A percentile compares a stretch with the other conserved stretches of the same genome.
Conservation (phyloP, 2,888 invertebrate genomes). For the Thyatira batis region DNA sequence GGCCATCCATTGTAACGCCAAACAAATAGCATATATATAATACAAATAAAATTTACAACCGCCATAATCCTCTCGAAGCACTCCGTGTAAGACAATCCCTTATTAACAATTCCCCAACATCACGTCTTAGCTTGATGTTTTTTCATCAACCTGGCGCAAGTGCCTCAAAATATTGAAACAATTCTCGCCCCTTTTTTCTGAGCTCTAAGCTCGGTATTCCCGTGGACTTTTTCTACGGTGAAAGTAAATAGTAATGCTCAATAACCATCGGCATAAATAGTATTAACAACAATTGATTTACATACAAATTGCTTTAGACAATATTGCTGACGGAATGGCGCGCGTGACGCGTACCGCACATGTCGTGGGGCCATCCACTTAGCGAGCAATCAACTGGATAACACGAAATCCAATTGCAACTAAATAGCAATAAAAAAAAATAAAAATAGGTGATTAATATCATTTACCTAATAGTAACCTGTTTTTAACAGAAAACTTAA, state of each 20-base stretch:
- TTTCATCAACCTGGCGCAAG: conserved; percentile 54
- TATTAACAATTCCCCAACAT: conserved; percentile 74
- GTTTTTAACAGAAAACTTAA: too few species aligned
- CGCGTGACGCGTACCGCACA: conserved; percentile 72
- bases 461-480: too few species aligned
- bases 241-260: conserved; percentile 77
- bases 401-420: conserved; percentile 4
- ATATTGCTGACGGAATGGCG: conserved; percentile 80
- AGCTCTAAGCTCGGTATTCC: conserved; percentile 41
- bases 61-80: conserved; percentile 56
- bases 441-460: too few species aligned
- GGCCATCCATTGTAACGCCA: conserved; percentile 25
- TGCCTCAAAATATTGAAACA: conserved; percentile 14
- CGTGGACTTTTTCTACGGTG: conserved; percentile 35
- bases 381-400: conserved; percentile 22
- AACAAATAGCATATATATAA: conserved; percentile 72
- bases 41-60: conserved; percentile 75
- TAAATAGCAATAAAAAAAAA: too few species aligned
- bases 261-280: conserved; percentile 81
- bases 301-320: conserved; percentile 83
- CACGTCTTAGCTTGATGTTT: conserved; percentile 63
- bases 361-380: conserved; percentile 40
- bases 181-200: conserved; percentile 31
- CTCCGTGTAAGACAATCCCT: conserved; percentile 56
- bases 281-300: conserved; percentile 82